Percentiles rank a stretch among this genome's conserved stretches.
phyloP scores from a whole-genome alignment of 1,140 invertebrate species.

The Maconellicoccus hirsutus region DNA sequence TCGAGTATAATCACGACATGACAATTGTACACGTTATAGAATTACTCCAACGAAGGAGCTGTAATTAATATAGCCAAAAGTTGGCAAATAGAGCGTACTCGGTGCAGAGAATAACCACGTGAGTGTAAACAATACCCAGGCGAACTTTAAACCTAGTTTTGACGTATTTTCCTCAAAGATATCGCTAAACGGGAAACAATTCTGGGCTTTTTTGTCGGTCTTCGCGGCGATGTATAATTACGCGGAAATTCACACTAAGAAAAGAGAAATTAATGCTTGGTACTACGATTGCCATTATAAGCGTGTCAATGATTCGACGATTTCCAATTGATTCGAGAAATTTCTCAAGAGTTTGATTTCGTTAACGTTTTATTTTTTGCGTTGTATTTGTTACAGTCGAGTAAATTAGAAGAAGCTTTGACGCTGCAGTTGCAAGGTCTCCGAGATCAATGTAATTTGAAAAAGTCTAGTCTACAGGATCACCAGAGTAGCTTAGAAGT shows the following conservation, averaged over 20 bases:
- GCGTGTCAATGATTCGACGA: no score
- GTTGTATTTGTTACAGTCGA: conserved; percentile 40
- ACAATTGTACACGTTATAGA: background rate
- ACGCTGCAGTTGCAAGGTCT: conserved; percentile 64
- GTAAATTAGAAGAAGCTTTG: conserved; percentile 66
- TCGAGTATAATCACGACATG: background rate
- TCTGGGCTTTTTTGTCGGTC: background rate
- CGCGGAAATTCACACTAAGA: background rate
- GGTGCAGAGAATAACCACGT: background rate
- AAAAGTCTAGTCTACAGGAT: conserved; percentile 66
- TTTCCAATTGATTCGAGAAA: no score
- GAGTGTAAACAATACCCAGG: background rate
- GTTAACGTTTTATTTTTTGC: conserved; percentile 11
- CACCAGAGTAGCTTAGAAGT: conserved; percentile 80
- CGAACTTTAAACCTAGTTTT: conserved; percentile 9
- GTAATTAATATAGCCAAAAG: background rate
- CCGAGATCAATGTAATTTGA: conserved; percentile 68
- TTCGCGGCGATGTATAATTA: background rate
- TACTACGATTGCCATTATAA: no score
- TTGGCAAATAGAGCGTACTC: background rate
- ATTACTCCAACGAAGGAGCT: background rate
- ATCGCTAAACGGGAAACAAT: background rate
- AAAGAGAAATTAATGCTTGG: background rate
- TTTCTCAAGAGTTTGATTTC: background rate
- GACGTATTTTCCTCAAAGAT: background rate